Evolutionary conservation across 1,140 invertebrate genomes (phyloP).

Genomic region (Ceratosolen fusciceps): DNA sequence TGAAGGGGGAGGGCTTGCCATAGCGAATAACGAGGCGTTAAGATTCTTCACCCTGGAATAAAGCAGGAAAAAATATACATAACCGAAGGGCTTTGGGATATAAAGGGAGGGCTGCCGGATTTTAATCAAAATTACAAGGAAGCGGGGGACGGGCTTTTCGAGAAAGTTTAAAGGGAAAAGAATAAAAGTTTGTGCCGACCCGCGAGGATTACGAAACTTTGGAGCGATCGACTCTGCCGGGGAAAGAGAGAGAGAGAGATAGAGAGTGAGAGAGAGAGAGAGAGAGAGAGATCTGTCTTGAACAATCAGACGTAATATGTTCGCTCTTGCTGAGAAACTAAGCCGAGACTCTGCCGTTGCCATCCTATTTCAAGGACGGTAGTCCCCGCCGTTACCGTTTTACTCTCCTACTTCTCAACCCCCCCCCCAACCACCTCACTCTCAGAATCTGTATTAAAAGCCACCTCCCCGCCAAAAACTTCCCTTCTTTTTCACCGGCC

Average conservation of each 20-base stretch:
- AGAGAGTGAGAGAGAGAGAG: too few species aligned
- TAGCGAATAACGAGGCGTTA: conserved; percentile 1
- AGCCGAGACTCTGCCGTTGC: neutral
- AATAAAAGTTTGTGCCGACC: conserved; percentile 26
- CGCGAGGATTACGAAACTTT: conserved; percentile 49
- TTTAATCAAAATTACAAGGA: conserved; percentile 36
- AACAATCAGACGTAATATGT: conserved; percentile 29
- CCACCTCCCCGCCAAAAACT: neutral
- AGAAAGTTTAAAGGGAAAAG: neutral
- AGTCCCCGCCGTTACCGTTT: neutral
- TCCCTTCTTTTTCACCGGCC: neutral
- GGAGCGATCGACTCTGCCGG: conserved; percentile 8
- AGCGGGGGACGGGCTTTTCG: neutral
- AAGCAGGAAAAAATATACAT: conserved; percentile 2
- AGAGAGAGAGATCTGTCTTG: conserved; percentile 31
- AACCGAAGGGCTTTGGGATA: neutral
- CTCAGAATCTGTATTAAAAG: neutral
- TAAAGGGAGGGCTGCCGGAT: conserved; percentile 1
- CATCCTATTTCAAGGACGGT: neutral
- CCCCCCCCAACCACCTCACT: neutral
- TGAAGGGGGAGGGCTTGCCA: neutral
- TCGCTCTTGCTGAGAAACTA: neutral
- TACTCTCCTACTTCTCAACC: neutral
- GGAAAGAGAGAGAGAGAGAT: too few species aligned
- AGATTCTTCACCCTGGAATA: neutral